Percentiles rank a stretch among this genome's conserved stretches.
Conservation (phyloP, 2,113 vertebrate genomes). For the Puffinus mauretanicus region DNA sequence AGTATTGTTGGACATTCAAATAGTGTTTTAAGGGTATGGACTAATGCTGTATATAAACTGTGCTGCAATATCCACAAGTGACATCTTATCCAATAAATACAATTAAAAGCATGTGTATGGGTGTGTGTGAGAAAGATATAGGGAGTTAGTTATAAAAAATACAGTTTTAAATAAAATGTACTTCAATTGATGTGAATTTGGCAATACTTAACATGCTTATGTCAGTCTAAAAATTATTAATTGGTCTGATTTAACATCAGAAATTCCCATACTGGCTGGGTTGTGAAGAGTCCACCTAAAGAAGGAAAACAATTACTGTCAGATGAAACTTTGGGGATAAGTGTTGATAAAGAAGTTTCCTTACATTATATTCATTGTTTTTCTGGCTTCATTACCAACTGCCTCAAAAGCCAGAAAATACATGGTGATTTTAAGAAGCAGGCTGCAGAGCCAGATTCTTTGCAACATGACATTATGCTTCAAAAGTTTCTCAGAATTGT, state of each 20-base stretch:
- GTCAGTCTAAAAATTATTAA: constrained; percentile 13
- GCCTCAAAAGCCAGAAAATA: constrained; percentile 37
- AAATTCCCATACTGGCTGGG: constrained; percentile 3
- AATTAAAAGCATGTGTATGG: neutral
- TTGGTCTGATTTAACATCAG: constrained; percentile 37
- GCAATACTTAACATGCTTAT: neutral
- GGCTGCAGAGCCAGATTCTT: constrained; percentile 36
- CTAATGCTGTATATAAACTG: neutral
- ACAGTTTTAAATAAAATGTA: neutral
- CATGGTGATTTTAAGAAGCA: neutral
- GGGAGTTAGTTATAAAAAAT: constrained; percentile 2
- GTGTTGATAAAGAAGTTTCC: constrained; percentile 67
- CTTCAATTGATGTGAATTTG: constrained; percentile 35
- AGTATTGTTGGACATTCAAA: neutral
- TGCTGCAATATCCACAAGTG: neutral
- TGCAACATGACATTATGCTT: neutral
- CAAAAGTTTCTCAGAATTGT: neutral
- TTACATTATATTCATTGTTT: constrained; percentile 59
- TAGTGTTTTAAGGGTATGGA: neutral
- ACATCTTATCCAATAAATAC: neutral
- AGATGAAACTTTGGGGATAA: constrained; percentile 45
- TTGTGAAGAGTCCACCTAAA: neutral
- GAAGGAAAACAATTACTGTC: constrained; percentile 41
- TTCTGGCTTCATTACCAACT: constrained; percentile 60
- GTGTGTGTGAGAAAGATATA: neutral